Base-by-base conservation (phyloP, 2,888 invertebrate species). In the Argyra leucocephala region DNA sequence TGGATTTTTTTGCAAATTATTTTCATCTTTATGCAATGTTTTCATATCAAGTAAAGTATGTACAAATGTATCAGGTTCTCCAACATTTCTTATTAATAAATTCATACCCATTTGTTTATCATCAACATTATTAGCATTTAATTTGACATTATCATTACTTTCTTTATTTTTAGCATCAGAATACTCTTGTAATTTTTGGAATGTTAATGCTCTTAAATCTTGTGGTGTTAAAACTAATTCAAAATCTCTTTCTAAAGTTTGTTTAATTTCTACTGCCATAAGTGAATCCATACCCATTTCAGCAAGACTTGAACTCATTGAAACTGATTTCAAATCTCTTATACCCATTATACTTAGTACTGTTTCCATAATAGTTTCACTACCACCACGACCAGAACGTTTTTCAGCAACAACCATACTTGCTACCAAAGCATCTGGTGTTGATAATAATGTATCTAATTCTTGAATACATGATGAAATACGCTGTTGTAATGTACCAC, bases 211-310 rank as follows among this genome's bases (percentile, higher is more conserved):
- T 63, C 94, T 84, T 66, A 96, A 88, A 71, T 96, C 94, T 74
- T 92, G 90, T 6, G 93, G 88, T 0, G 92, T 88, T 4, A 97
- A 81, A 75, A 88, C 87, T 64, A 96, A 81, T 74, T 96, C 94
- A 75, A 89, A 95, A 76, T 94, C 92, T 72, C 93, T 83, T 77
- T 96, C 95, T 2, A 96, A 78, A 0, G 90, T 89, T 79, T 96
- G 95, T 72, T 96, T 96, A 71, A 98, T 93, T 80, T 98, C 96
- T 0, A 96, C 93, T 0, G 93, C 93, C 93, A 95, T 96, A 83
- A 97, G 87, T 1, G 96, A 96, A 81, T 98, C 96, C 88, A 98
- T 91, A 48, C 97, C 97, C 69, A 98, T 82, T 76, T 97, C 96
- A 1, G 93, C 91, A 2, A 98, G 81, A 0, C 88, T 86, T 1